These are phyloP conservation scores for Desoria tigrina DNA, from an alignment of 2,888 invertebrate genomes.

Conservation along the genomic window DNA sequence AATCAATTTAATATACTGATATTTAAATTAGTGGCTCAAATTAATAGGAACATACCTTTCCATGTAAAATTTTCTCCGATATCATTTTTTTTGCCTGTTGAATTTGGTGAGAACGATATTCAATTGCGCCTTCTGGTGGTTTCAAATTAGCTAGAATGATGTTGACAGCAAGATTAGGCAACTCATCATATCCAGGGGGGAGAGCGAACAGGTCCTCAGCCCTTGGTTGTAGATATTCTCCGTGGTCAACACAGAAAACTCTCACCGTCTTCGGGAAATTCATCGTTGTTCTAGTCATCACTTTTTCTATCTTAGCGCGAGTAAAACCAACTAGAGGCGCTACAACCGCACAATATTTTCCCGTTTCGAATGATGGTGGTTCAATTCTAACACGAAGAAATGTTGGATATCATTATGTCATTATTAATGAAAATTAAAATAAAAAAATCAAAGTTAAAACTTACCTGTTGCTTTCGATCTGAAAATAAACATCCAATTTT, in stretches of 20 bases:
- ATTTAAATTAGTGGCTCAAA: too few species aligned
- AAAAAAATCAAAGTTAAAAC: slow-evolving; percentile 3
- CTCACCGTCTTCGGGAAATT: slow-evolving; percentile 18
- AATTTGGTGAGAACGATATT: slow-evolving; percentile 7
- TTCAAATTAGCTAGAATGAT: slow-evolving; percentile 29
- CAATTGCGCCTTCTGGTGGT: slow-evolving; percentile 18
- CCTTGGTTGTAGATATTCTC: slow-evolving; percentile 15
- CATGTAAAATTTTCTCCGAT: slow-evolving; percentile 24
- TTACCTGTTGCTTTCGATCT: not conserved
- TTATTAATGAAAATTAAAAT: not conserved
- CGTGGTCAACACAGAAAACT: slow-evolving; percentile 34
- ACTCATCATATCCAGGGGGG: slow-evolving; percentile 8
- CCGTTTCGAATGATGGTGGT: slow-evolving; percentile 14
- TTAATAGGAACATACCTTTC: slow-evolving; percentile 19
- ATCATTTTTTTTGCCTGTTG: slow-evolving; percentile 16
- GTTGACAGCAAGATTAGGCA: slow-evolving; percentile 23
- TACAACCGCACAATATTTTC: slow-evolving; percentile 28
- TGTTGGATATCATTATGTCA: not conserved
- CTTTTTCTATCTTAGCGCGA: slow-evolving; percentile 17
- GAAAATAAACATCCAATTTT: not conserved
- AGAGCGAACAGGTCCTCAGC: slow-evolving; percentile 25
- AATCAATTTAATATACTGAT: too few species aligned
- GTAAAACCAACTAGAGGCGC: not conserved
- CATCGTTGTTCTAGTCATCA: slow-evolving; percentile 11
- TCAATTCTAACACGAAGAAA: not conserved